These are phyloP conservation scores for Luehdorfia chinensis DNA, from an alignment of 1,140 invertebrate species.

Conservation along the genomic window DNA sequence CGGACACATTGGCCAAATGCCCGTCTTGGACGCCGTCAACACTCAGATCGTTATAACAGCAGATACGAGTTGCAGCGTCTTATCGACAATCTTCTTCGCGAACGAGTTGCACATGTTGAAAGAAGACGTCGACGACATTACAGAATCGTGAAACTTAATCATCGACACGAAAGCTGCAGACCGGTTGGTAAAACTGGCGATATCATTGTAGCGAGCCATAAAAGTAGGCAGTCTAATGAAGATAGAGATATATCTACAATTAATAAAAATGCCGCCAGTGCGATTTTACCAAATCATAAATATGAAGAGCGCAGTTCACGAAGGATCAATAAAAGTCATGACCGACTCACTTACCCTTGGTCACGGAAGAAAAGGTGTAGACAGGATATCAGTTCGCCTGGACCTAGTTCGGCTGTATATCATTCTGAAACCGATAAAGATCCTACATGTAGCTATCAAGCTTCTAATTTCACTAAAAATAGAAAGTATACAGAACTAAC, in stretches of 20 bases:
- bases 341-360: constrained; percentile 32
- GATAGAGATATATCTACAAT: constrained; percentile 28
- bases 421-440: constrained; percentile 33
- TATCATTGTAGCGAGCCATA: constrained; percentile 67
- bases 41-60: constrained; percentile 47
- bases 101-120: constrained; percentile 63
- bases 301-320: constrained; percentile 26
- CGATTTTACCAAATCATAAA: constrained; percentile 27
- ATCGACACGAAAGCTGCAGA: constrained; percentile 57
- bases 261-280: constrained; percentile 36
- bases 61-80: constrained; percentile 58
- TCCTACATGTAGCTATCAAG: constrained; percentile 53
- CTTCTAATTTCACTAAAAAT: constrained; percentile 31
- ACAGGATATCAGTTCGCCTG: constrained; percentile 44
- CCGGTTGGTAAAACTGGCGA: constrained; percentile 65
- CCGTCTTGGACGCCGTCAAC: constrained; percentile 48
- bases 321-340: constrained; percentile 38
- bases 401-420: constrained; percentile 40
- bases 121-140: constrained; percentile 60
- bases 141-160: constrained; percentile 64
- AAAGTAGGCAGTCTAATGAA: constrained; percentile 42
- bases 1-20: constrained; percentile 67
- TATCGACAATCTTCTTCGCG: constrained; percentile 64
- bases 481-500: constrained; percentile 6
- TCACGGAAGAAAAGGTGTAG: constrained; percentile 21